These are phyloP conservation scores for Eulemur rubriventer DNA, from an alignment of 2,797 vertebrate species.

Conservation along the genomic window DNA sequence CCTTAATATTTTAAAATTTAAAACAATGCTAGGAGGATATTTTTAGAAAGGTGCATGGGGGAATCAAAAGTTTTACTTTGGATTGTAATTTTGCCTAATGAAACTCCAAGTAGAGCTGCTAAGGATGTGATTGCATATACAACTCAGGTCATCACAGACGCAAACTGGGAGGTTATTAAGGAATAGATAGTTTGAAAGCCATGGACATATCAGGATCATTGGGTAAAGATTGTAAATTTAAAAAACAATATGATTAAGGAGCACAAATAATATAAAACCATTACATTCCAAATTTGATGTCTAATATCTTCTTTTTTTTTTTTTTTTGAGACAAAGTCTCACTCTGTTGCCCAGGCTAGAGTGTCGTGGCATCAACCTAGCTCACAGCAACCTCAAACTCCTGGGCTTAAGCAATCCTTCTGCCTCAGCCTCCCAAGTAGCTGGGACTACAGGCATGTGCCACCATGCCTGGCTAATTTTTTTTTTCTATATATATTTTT, in stretches of 20 bases:
- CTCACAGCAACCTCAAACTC: no score
- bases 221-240: neutral
- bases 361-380: no score
- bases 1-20: neutral
- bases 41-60: neutral
- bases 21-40: neutral
- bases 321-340: no score
- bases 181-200: neutral
- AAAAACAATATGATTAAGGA: neutral
- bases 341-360: no score
- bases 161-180: neutral
- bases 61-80: neutral
- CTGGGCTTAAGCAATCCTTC: no score
- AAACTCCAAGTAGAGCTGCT: neutral
- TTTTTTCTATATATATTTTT: no score
- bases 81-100: neutral
- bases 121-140: neutral
- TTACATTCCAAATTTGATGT: neutral
- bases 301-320: neutral
- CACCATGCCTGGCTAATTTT: no score
- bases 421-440: no score
- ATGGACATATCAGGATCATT: neutral
- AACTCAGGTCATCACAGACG: neutral
- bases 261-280: neutral
- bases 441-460: no score